Conservation (phyloP, 2,113 vertebrate genomes). For the Mohoua ochrocephala region DNA sequence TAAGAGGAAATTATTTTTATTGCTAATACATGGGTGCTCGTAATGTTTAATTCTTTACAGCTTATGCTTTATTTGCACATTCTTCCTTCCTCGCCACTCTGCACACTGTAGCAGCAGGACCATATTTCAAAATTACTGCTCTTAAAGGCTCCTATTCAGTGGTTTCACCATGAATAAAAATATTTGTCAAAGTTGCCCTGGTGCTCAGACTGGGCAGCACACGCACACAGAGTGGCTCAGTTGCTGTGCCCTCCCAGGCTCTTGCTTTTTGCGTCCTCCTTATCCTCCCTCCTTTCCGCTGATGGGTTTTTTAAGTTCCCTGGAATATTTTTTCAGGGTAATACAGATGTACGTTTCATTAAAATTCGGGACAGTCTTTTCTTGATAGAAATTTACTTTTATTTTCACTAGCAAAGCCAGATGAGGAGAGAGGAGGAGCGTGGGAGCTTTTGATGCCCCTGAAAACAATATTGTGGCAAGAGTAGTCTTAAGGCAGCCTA, state of each 20-base stretch:
- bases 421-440: not conserved
- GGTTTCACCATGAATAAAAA: not conserved
- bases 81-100: not conserved
- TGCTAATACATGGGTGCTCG: constrained; percentile 31
- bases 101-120: not conserved
- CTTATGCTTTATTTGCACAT: constrained; percentile 41
- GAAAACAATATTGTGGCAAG: not conserved
- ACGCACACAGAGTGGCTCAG: not conserved
- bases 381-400: not conserved
- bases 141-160: not conserved
- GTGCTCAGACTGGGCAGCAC: not conserved
- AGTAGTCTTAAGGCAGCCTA: not conserved
- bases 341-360: rapidly evolving
- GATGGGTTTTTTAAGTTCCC: not conserved
- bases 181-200: not conserved
- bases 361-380: not conserved
- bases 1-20: constrained; percentile 59
- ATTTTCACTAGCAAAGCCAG: not conserved
- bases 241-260: not conserved
- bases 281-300: not conserved
- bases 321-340: not conserved
- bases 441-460: not conserved
- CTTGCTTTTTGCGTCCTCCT: not conserved
- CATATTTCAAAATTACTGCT: constrained; percentile 6
- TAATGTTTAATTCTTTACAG: constrained; percentile 49